Base-by-base conservation (phyloP, 2,797 vertebrate genomes). In the Cossypha heuglini region DNA sequence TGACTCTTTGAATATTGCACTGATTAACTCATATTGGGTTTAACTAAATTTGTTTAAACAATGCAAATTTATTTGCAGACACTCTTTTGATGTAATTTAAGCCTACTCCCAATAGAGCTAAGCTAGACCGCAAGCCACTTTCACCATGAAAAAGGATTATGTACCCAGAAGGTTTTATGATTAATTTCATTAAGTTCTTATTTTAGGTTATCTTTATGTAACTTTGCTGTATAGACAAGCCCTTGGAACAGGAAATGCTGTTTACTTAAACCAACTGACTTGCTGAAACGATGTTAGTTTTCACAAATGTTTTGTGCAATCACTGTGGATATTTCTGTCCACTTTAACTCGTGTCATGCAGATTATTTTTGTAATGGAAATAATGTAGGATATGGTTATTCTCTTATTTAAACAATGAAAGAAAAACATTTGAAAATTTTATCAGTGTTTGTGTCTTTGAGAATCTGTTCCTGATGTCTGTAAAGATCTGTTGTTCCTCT, bases 1-100 rank as follows among this genome's bases (percentile, higher is more conserved):
- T 80, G 72, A 77, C 49, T 83, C 25, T 80, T n/a, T 57, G 64
- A 93, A 84, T 80, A 46, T 64, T 95, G 91, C 79, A 78, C 92
- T 72, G 76, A 89, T 91, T 93, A 93, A 96, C 91, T 96, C 95
- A 94, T 94, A 94, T 66, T 96, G 85, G 91, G 89, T 96, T 97
- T 95, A 88, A 59, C 66, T 71, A 80, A 88, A 86, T 91, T 82
- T 89, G 35, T 96, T 95, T 94, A 71, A 96, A 91, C 35, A 55
- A 89, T 93, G 94, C 92, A 86, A 87, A 91, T 94, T 71, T 43
- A 77, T 95, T 91, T 97, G 93, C 91, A 91, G 84, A 75, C 2
- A 0, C 83, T 95, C 77, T 96, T 95, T 83, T 92, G 85, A 82
- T 94, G 88, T 93, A 48, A 24, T 48, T 28, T 90, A 75, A 95